Evolutionary conservation across 1,140 invertebrate species (phyloP).

Genomic region (Drosophila sp.): DNA sequence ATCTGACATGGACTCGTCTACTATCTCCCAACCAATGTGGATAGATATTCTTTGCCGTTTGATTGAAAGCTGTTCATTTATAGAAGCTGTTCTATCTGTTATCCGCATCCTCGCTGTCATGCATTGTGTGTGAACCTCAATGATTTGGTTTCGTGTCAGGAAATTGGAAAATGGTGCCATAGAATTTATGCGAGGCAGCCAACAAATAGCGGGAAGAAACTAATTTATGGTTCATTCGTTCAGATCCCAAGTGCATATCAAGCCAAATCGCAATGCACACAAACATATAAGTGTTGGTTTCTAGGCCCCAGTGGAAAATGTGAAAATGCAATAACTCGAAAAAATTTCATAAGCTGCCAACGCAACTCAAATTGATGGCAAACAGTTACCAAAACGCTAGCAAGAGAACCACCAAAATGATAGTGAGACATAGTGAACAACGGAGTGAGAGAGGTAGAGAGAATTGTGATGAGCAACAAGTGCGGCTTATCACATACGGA

Average conservation of each 20-base stretch:
- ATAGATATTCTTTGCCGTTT: neutral
- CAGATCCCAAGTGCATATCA: neutral
- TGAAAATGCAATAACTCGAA: constrained; percentile 33
- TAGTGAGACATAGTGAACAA: neutral
- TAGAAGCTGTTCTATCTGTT: constrained; percentile 14
- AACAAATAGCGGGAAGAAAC: constrained; percentile 26
- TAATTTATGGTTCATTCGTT: constrained; percentile 54
- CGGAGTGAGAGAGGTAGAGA: neutral
- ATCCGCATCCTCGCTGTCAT: constrained; percentile 9
- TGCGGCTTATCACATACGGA: constrained; percentile 24
- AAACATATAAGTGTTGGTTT: neutral
- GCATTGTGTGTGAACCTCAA: constrained; percentile 4
- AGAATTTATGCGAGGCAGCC: constrained; percentile 41
- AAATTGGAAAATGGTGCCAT: constrained; percentile 50
- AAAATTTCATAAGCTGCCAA: constrained; percentile 36
- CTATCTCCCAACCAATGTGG: too few relatives aligned
- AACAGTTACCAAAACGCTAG: constrained; percentile 58
- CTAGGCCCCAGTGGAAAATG: constrained; percentile 5
- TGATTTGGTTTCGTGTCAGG: constrained; percentile 22
- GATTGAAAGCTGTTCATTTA: constrained; percentile 31
- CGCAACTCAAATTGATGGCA: constrained; percentile 41
- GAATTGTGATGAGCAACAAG: constrained; percentile 58
- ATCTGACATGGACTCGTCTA: neutral
- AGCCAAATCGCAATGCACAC: neutral
- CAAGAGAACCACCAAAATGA: neutral